phyloP scores from a whole-genome alignment of 2,113 vertebrate genomes.

The Onychostoma macrolepis region DNA sequence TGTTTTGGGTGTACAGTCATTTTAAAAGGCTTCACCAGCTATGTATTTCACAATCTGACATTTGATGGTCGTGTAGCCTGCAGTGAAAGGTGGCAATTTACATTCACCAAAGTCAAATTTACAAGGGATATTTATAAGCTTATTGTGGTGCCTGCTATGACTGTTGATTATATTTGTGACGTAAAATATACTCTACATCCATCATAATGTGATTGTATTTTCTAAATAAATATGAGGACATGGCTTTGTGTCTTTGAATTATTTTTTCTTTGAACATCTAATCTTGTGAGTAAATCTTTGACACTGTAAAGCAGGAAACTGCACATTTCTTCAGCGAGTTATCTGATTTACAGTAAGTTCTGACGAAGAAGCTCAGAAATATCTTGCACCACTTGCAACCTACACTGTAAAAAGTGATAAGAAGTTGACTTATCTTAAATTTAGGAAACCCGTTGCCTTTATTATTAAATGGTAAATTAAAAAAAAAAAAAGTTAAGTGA shows the following conservation, averaged over 20 bases:
- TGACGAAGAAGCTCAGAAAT: not conserved
- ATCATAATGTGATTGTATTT: slow-evolving; percentile 54
- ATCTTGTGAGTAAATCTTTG: not conserved
- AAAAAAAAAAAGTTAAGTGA: too few relatives aligned
- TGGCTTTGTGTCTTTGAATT: not conserved
- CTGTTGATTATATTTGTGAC: slow-evolving; percentile 36
- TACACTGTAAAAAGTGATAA: too few relatives aligned
- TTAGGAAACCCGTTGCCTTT: too few relatives aligned
- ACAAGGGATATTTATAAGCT: not conserved
- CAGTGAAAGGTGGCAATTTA: slow-evolving; percentile 5
- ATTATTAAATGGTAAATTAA: too few relatives aligned
- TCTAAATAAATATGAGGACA: slow-evolving; percentile 50
- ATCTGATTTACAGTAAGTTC: not conserved
- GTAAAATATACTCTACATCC: slow-evolving; percentile 39
- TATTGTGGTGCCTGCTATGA: slow-evolving; percentile 39
- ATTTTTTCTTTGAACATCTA: not conserved
- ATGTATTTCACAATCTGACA: slow-evolving; percentile 30
- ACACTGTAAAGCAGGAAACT: not conserved
- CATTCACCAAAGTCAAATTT: not conserved
- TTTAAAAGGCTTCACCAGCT: slow-evolving; percentile 52
- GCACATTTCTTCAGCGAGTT: not conserved
- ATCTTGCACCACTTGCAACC: not conserved
- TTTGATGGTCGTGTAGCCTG: slow-evolving; percentile 42
- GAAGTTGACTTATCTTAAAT: too few relatives aligned
- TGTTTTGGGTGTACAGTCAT: slow-evolving; percentile 16